Percentiles rank a stretch among this genome's conserved stretches.
Evolutionary conservation across 2,113 vertebrate genomes (phyloP).

Genomic region (Alosa alosa): DNA sequence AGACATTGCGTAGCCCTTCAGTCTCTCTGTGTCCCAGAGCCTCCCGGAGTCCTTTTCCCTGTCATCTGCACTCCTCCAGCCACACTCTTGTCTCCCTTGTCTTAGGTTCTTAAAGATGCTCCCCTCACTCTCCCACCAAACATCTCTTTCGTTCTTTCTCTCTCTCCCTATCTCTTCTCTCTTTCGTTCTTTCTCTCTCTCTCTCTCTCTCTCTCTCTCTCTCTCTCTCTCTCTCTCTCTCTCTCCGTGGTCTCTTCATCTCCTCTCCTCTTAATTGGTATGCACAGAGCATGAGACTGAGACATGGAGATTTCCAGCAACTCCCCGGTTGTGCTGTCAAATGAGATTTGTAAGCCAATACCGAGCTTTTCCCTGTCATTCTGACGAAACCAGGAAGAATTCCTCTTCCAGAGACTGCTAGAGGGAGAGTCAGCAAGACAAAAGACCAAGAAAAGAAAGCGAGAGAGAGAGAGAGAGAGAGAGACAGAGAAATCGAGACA

Average conservation of each 20-base stretch:
- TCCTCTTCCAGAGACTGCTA: constrained; percentile 16
- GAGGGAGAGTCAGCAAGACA: too few species aligned
- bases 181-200: neutral
- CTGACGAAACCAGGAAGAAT: constrained; percentile 24
- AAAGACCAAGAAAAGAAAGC: neutral
- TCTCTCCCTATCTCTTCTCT: neutral
- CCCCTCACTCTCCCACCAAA: neutral
- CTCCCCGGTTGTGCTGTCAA: constrained; percentile 30
- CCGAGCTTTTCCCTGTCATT: constrained; percentile 5
- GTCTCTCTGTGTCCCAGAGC: too few species aligned
- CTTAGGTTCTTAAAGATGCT: constrained; percentile 38
- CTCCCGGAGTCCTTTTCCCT: neutral
- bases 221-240: constrained; percentile 11
- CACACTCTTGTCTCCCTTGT: constrained; percentile 24
- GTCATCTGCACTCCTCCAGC: neutral
- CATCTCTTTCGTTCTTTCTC: constrained; percentile 7
- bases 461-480: neutral
- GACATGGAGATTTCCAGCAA: constrained; percentile 26
- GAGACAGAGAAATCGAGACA: neutral
- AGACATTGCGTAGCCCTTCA: too few species aligned
- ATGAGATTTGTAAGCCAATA: constrained; percentile 41
- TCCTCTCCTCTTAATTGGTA: constrained; percentile 39
- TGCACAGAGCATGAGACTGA: constrained; percentile 30
- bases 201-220: neutral
- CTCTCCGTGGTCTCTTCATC: neutral